Base-by-base conservation (phyloP, 2,113 vertebrate species). In the Peromyscus maniculatus region DNA sequence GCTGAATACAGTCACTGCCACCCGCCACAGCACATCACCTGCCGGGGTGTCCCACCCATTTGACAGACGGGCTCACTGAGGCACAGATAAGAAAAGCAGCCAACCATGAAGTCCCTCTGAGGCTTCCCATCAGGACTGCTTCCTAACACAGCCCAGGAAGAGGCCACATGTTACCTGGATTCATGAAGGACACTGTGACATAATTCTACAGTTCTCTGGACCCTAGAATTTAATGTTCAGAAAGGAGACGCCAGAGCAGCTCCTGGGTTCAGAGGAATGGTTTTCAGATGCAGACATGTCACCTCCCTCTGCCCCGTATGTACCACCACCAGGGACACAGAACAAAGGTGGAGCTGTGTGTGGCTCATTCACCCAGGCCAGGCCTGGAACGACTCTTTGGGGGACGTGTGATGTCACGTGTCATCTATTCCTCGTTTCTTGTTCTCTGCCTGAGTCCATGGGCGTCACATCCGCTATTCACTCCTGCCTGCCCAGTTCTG, bases 1-100 rank as follows among this genome's bases (percentile, higher is more conserved):
- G 69, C 43, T 0, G 0, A n/a, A 22, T n/a, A 6, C 21, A 49
- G 46, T 21, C 24, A 28, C 31, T 31, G 4, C 15, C 0, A 6
- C 6, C 15, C 11, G 7, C n/a, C 24, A 36, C 16, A 59, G 62
- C 26, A 57, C 24, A 21, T 22, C 24, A 57, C 6, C 62, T 49
- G 75, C 21, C 0, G 0, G 78, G 22, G 4, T 12, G 10, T 31
- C 75, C 52, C 43, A 7, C 57, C 77, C n/a, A 24, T 36, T 64
- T 49, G 28, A 62, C 10, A 77, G 55, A 71, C 39, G 4, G 17
- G 80, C 49, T 91, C 13, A 21, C 55, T 0, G 86, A 82, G 84
- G 49, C 11, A 8, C 8, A 52, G 6, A 7, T 7, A 24, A 46
- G 39, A 77, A 72, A 92, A 89, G 12, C 39, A 66, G 64, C 22